These are phyloP conservation scores for Steinernema scapterisci DNA, from an alignment of 2,888 invertebrate genomes.

Conservation along the genomic window DNA sequence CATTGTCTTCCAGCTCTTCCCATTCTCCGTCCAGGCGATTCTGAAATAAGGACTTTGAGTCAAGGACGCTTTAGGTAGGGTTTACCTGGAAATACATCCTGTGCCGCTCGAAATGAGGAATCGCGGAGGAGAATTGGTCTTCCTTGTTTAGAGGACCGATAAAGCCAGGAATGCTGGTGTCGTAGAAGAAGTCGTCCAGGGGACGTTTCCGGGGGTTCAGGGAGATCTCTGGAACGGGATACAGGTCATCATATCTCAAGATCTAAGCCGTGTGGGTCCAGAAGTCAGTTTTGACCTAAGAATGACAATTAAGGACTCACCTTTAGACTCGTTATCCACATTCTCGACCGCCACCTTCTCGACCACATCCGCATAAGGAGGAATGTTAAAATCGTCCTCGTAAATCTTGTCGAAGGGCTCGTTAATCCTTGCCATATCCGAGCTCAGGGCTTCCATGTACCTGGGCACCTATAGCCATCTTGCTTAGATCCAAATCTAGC, in stretches of 20 bases:
- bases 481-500: neutral
- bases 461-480: neutral
- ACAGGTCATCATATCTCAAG: too few species aligned
- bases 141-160: neutral
- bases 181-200: conserved; percentile 2
- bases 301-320: too few species aligned
- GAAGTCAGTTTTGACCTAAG: too few species aligned
- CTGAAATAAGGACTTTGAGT: neutral
- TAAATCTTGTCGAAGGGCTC: conserved; percentile 12
- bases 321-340: conserved; percentile 1
- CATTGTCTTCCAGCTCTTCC: neutral
- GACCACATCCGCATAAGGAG: neutral
- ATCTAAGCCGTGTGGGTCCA: too few species aligned
- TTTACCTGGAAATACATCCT: neutral
- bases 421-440: neutral
- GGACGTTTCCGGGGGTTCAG: conserved; percentile 10
- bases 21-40: neutral
- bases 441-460: neutral
- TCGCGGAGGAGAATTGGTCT: neutral
- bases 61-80: neutral
- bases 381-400: conserved; percentile 10
- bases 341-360: neutral
- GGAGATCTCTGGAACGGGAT: neutral
- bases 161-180: neutral
- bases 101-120: neutral